These are phyloP conservation scores for Hestina assimilis DNA, from an alignment of 1,140 invertebrate genomes.

Conservation along the genomic window DNA sequence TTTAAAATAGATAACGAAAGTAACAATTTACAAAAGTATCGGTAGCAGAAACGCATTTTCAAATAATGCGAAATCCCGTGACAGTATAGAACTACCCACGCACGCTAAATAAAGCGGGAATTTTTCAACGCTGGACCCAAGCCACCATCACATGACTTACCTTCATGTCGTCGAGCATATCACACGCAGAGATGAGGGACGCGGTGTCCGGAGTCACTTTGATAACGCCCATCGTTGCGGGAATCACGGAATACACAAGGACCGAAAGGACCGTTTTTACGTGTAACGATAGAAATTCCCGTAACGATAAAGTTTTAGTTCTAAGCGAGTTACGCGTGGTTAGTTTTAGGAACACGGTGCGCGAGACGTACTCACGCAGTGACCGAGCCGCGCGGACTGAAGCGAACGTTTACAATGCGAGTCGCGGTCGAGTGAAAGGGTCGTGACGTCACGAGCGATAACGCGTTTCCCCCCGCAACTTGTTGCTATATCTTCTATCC, in stretches of 20 bases:
- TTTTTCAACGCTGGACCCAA: conserved; percentile 53
- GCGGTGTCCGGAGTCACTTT: conserved; percentile 70
- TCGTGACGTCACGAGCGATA: conserved; percentile 67
- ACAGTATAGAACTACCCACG: conserved; percentile 38
- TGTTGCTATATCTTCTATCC: conserved; percentile 64
- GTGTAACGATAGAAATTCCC: conserved; percentile 42
- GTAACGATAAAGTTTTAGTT: conserved; percentile 32
- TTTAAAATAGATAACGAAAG: too few relatives aligned
- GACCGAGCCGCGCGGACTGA: conserved; percentile 74
- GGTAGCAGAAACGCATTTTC: conserved; percentile 36
- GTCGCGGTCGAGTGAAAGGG: conserved; percentile 71
- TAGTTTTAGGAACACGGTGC: conserved; percentile 57
- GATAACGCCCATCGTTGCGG: conserved; percentile 64
- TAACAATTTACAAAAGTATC: too few relatives aligned
- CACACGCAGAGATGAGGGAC: conserved; percentile 65
- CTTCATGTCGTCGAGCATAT: conserved; percentile 74
- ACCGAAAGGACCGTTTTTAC: conserved; percentile 59
- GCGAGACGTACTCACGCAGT: conserved; percentile 68
- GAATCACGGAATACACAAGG: conserved; percentile 45
- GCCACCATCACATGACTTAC: conserved; percentile 69
- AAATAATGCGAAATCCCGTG: conserved; percentile 41
- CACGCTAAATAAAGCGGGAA: conserved; percentile 41
- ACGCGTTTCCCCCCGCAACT: conserved; percentile 49
- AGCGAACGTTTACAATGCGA: conserved; percentile 35
- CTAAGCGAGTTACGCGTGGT: conserved; percentile 57